Conservation (phyloP, 2,797 vertebrate genomes). For the Eulemur coronatus region DNA sequence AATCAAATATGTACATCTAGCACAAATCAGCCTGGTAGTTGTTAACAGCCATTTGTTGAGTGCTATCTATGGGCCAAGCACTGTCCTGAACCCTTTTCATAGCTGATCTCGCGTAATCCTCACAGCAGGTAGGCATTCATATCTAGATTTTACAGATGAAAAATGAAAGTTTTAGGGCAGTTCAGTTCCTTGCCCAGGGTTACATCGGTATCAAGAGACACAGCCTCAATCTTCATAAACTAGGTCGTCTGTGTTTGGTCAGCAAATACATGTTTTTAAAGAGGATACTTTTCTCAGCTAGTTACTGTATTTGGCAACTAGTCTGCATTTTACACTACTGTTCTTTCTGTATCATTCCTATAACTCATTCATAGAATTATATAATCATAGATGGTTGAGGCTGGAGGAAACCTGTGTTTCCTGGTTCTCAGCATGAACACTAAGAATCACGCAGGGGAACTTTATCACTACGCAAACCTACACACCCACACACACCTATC, state of each 20-base stretch:
- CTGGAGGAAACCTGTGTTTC: background rate
- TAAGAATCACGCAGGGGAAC: slow-evolving; percentile 12
- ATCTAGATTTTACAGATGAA: slow-evolving; percentile 3
- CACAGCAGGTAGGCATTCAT: background rate
- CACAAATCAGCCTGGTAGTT: background rate
- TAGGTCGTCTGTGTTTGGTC: background rate
- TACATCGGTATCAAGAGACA: background rate
- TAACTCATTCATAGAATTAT: slow-evolving; percentile 1
- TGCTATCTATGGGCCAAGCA: background rate
- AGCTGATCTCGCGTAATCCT: background rate
- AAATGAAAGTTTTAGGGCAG: background rate
- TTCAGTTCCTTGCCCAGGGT: background rate
- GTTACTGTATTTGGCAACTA: background rate
- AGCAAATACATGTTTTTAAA: background rate
- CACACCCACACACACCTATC: background rate
- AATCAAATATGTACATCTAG: background rate
- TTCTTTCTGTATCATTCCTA: background rate
- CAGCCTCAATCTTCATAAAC: background rate
- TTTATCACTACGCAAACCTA: background rate
- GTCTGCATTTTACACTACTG: background rate
- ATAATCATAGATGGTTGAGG: background rate
- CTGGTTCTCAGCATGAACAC: background rate
- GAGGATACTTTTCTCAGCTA: background rate
- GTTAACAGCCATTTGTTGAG: background rate
- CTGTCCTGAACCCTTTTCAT: background rate